Evolutionary conservation across 2,888 invertebrate genomes (phyloP), one percentile per base, ranked within the genome.

Genomic region (Geophilus truncorum): DNA sequence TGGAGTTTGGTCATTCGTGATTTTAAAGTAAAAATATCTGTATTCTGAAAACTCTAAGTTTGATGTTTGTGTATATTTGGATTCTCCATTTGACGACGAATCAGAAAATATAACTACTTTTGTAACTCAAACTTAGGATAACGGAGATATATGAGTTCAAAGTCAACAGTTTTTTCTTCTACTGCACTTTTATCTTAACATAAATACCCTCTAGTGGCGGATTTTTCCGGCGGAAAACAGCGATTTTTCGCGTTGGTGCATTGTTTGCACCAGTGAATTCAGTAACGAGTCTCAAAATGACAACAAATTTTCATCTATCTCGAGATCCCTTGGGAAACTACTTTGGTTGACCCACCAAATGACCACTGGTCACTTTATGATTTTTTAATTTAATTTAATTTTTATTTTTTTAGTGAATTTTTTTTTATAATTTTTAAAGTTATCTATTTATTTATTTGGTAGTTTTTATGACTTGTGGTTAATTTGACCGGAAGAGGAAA

Each of bases 181-280:
- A 32, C 32, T 32, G 32, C 5, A 9, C 5, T 32, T 32, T 4
- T 32, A n/a, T 9, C 5, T 4, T 32, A 32, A 32, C 5, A 6
- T 32, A 32, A 32, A n/a, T n/a, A 32, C 45, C 18, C 45, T n/a
- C 15, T 15, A 18, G 45, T 25, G 62, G 21, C 23, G 28, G 9
- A 28, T 57, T 62, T 23, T 62, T 62, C 62, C 62, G 25, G 25
- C 62, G 62, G 62, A 62, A 62, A 62, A 23, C 62, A 62, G 25
- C 62, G 15, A 62, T 62, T 62, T 62, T 62, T 62, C 62, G 62
- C 62, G 62, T 62, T 25, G 62, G 1, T 62, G 62, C 62, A 62
- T 62, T 62, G 62, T 62, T 62, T 62, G 62, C 62, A 62, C 62
- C 62, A 62, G 62, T 62, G 62, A 62, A 25, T 62, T 62, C 62